Conservation (phyloP, 2,888 invertebrate genomes). For the Timema cristinae region DNA sequence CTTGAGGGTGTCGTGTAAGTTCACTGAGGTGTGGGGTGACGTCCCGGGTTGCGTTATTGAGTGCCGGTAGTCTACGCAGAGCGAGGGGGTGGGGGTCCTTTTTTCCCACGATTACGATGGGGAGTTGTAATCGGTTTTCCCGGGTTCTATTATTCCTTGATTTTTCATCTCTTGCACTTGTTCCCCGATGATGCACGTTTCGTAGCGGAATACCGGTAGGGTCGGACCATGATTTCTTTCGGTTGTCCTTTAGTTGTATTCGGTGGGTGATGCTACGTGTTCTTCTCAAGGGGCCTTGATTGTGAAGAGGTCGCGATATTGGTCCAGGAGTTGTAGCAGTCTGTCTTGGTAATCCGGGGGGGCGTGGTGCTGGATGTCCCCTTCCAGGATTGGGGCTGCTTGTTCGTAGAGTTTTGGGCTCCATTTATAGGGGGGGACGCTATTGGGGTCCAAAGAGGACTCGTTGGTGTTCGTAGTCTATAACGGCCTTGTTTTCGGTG, state of each 20-base stretch:
- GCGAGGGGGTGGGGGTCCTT: slow-evolving; percentile 30
- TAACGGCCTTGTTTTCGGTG: not conserved
- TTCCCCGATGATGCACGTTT: not conserved
- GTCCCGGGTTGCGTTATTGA: slow-evolving; percentile 20
- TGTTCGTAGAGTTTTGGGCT: not conserved
- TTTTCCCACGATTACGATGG: slow-evolving; percentile 21
- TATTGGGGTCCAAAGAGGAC: not conserved
- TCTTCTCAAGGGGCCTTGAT: not conserved
- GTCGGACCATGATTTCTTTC: not conserved
- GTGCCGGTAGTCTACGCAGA: slow-evolving; percentile 26
- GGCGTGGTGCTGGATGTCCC: not conserved
- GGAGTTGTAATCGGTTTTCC: slow-evolving; percentile 17
- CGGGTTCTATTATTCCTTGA: not conserved
- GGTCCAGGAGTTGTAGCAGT: not conserved
- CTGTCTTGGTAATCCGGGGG: not conserved
- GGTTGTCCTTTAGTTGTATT: not conserved
- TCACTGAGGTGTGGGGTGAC: slow-evolving; percentile 22
- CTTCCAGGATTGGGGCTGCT: not conserved
- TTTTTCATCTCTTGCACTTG: not conserved
- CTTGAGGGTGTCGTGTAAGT: slow-evolving; percentile 24
- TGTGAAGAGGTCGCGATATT: not conserved
- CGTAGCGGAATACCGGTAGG: not conserved
- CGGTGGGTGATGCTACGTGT: not conserved
- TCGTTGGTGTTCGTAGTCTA: not conserved
- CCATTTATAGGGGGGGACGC: not conserved